phyloP scores from a whole-genome alignment of 2,797 vertebrate species.

The Austrolebias charrua region DNA sequence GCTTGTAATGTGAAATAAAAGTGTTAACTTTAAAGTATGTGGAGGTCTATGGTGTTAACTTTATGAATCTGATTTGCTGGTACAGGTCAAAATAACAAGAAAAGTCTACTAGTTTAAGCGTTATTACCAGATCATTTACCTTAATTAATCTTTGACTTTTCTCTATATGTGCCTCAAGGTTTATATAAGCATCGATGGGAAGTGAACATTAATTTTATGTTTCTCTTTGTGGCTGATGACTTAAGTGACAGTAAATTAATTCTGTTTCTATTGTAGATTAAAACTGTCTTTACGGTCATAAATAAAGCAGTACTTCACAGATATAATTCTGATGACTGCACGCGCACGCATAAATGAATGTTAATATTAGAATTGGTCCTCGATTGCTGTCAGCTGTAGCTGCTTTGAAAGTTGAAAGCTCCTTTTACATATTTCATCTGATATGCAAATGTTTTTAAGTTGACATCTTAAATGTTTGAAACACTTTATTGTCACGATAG shows the following conservation, averaged over 20 bases:
- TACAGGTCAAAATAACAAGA: neutral
- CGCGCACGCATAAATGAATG: slow-evolving; percentile 30
- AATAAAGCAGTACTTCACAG: slow-evolving; percentile 34
- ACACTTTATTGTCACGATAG: slow-evolving; percentile 40
- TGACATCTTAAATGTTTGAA: slow-evolving; percentile 44
- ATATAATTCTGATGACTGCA: slow-evolving; percentile 19
- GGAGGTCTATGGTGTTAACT: no score
- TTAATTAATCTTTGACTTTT: slow-evolving; percentile 18
- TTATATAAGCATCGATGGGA: slow-evolving; percentile 19
- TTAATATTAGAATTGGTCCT: slow-evolving; percentile 56
- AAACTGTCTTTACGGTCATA: slow-evolving; percentile 19
- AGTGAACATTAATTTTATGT: slow-evolving; percentile 26
- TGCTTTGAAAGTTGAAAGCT: slow-evolving; percentile 37
- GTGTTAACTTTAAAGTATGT: neutral
- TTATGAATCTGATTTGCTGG: neutral
- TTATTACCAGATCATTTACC: slow-evolving; percentile 10
- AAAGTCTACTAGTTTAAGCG: slow-evolving; percentile 4
- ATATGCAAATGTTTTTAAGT: slow-evolving; percentile 56
- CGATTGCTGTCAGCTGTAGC: slow-evolving; percentile 43
- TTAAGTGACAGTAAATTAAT: slow-evolving; percentile 35
- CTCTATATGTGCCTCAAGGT: slow-evolving; percentile 11
- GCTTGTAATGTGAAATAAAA: neutral
- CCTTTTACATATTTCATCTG: slow-evolving; percentile 52
- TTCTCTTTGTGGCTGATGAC: slow-evolving; percentile 20
- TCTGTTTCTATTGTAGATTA: slow-evolving; percentile 23